These are phyloP conservation scores for Hypanus sabinus DNA, from an alignment of 2,113 vertebrate genomes.

Conservation along the genomic window DNA sequence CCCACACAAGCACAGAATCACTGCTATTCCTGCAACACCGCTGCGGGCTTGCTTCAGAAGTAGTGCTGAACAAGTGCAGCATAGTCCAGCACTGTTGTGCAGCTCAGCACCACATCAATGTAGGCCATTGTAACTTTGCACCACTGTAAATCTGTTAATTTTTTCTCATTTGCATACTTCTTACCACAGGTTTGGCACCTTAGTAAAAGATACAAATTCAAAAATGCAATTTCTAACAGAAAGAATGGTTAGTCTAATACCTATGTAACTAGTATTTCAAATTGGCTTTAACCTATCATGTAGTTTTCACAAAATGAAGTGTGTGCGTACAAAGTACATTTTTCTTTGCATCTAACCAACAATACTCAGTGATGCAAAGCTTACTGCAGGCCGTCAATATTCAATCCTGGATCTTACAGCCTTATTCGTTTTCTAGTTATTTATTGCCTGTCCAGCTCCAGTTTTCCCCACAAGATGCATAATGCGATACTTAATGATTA, in stretches of 20 bases:
- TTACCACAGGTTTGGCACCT: neutral
- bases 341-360: neutral
- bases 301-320: too few relatives aligned
- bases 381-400: constrained; percentile 10
- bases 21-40: neutral
- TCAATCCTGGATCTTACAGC: constrained; percentile 2
- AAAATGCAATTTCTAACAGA: neutral
- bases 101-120: too few relatives aligned
- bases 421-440: constrained; percentile 15
- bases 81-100: neutral
- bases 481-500: constrained; percentile 37
- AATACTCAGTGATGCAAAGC: neutral
- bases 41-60: neutral
- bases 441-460: constrained; percentile 33
- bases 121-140: too few relatives aligned
- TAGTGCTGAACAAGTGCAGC: neutral
- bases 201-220: neutral
- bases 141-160: neutral
- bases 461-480: constrained; percentile 31
- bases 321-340: too few relatives aligned
- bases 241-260: neutral
- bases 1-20: too few relatives aligned
- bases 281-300: too few relatives aligned
- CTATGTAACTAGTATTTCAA: too few relatives aligned
- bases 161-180: neutral